Evolutionary conservation across 1,140 invertebrate species (phyloP).

Genomic region (Microplitis demolitor): DNA sequence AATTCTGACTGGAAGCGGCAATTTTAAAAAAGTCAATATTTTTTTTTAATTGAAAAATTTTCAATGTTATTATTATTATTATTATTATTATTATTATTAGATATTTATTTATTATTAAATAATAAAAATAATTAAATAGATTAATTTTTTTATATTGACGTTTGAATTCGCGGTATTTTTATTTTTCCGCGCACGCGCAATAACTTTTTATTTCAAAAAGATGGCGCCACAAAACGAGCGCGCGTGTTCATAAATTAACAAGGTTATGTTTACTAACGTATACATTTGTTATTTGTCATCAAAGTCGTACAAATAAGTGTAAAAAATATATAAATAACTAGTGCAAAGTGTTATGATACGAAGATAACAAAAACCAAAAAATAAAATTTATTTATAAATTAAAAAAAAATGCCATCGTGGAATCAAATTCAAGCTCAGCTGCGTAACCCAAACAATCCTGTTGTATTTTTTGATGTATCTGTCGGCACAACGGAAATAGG

Average conservation of each 20-base stretch:
- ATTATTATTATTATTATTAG: no score
- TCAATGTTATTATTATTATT: no score
- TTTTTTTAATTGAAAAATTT: no score
- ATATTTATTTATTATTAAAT: no score
- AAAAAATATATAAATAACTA: not conserved
- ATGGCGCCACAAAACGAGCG: no score
- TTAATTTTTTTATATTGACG: no score
- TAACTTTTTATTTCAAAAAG: no score
- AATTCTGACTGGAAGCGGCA: no score
- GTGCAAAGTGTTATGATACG: not conserved
- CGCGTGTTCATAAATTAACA: not conserved
- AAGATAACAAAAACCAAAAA: not conserved
- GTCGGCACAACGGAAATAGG: constrained; percentile 87
- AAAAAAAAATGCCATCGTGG: constrained; percentile 80
- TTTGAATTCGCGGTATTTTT: no score
- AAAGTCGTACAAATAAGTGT: not conserved
- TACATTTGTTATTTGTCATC: not conserved
- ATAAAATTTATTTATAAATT: not conserved
- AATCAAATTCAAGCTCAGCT: constrained; percentile 92
- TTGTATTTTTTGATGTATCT: constrained; percentile 95
- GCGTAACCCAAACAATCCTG: constrained; percentile 90
- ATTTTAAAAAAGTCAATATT: no score
- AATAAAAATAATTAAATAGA: no score
- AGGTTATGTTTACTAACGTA: not conserved
- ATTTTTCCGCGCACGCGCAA: no score